phyloP scores from a whole-genome alignment of 2,113 vertebrate genomes.

The Phaethornis superciliosus region DNA sequence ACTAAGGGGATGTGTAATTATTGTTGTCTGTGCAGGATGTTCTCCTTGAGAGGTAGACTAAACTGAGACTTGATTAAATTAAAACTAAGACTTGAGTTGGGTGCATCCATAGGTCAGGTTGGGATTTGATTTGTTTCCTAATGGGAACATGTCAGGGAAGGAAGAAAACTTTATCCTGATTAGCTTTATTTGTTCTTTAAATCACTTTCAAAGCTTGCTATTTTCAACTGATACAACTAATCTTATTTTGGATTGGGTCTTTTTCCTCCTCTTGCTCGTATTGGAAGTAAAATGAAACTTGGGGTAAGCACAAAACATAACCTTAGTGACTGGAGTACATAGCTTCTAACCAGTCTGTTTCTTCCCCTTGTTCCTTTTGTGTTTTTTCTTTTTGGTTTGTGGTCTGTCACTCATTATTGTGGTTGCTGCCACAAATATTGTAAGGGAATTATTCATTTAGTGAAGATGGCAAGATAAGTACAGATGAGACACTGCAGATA shows the following conservation, averaged over 20 bases:
- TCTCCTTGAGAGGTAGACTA: background rate
- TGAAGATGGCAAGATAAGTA: background rate
- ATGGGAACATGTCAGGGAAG: background rate
- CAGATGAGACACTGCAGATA: background rate
- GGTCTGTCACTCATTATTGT: conserved; percentile 18
- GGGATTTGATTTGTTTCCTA: background rate
- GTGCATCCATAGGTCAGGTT: accelerated
- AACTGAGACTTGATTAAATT: background rate
- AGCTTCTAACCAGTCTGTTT: background rate
- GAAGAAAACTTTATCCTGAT: background rate
- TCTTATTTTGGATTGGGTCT: background rate
- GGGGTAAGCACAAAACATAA: background rate
- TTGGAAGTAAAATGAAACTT: background rate
- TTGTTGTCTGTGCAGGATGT: background rate
- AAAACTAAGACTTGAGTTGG: background rate
- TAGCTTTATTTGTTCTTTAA: background rate
- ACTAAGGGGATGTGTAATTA: background rate
- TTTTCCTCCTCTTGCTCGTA: background rate
- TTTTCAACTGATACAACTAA: background rate
- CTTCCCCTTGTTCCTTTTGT: background rate
- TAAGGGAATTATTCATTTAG: conserved; percentile 48
- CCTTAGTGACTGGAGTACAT: background rate
- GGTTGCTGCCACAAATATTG: conserved; percentile 3
- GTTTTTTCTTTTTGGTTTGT: background rate
- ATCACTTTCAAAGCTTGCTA: background rate